These are phyloP conservation scores for Apodemus agrarius DNA, from an alignment of 2,797 vertebrate genomes.

Conservation along the genomic window DNA sequence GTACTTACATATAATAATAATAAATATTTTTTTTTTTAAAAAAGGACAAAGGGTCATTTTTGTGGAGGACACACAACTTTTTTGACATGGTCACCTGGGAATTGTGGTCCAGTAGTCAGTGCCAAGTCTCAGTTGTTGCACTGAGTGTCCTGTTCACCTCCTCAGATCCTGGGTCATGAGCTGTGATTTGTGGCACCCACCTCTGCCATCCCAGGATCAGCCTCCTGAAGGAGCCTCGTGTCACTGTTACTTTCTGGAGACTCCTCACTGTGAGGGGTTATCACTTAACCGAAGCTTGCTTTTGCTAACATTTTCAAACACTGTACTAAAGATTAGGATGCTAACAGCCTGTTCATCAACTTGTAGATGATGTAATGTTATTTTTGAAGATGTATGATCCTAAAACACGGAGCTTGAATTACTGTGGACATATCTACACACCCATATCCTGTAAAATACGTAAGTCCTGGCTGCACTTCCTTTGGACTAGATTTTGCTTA, in stretches of 20 bases:
- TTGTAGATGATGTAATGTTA: conserved; percentile 98
- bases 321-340: background rate
- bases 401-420: conserved; percentile 99
- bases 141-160: fast-evolving
- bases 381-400: conserved; percentile 99
- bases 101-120: background rate
- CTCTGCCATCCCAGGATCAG: background rate
- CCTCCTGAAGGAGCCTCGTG: background rate
- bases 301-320: background rate
- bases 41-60: background rate
- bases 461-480: conserved; percentile 86
- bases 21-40: too few relatives aligned
- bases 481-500: fast-evolving
- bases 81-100: too few relatives aligned
- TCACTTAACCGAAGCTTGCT: background rate
- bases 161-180: too few relatives aligned
- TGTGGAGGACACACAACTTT: background rate
- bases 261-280: background rate
- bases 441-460: conserved; percentile 99
- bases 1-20: too few relatives aligned
- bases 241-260: background rate
- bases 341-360: conserved; percentile 64
- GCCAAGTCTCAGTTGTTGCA: background rate
- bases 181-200: too few relatives aligned
- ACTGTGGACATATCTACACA: conserved; percentile 99